phyloP scores from a whole-genome alignment of 2,888 invertebrate species.

The Acrobasis repandana region DNA sequence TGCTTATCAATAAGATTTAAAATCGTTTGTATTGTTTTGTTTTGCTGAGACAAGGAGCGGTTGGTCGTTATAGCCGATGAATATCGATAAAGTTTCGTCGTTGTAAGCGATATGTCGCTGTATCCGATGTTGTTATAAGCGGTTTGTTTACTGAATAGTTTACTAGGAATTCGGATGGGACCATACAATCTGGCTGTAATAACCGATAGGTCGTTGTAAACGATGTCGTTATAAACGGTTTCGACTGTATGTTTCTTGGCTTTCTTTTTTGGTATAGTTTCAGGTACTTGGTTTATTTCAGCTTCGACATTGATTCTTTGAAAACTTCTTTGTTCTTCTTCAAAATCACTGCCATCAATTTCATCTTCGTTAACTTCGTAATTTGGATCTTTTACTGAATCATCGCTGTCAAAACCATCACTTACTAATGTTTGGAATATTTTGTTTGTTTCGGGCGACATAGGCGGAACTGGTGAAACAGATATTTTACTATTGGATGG shows the following conservation, averaged over 20 bases:
- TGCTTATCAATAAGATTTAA: conserved; percentile 33
- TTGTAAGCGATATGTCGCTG: conserved; percentile 36
- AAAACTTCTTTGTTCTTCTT: too few species aligned
- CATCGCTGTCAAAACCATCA: conserved; percentile 2
- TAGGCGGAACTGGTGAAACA: too few species aligned
- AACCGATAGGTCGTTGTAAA: conserved; percentile 5
- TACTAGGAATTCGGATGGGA: conserved; percentile 17
- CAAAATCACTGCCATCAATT: not conserved
- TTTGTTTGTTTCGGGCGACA: too few species aligned
- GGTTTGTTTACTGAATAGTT: conserved; percentile 25
- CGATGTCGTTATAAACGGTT: conserved; percentile 10
- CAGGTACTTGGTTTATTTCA: conserved; percentile 1
- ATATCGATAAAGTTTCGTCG: conserved; percentile 26
- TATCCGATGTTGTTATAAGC: conserved; percentile 33
- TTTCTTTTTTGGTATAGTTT: too few species aligned
- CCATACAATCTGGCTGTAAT: not conserved
- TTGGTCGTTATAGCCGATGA: conserved; percentile 34
- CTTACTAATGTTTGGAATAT: not conserved
- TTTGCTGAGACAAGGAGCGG: conserved; percentile 32
- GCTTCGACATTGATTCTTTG: conserved; percentile 3
- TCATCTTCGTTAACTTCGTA: not conserved
- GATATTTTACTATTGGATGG: too few species aligned
- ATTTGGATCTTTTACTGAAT: not conserved
- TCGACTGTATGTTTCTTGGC: not conserved
- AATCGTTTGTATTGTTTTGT: conserved; percentile 33